Conservation (phyloP, 1,140 invertebrate genomes). For the Lerema accius region DNA sequence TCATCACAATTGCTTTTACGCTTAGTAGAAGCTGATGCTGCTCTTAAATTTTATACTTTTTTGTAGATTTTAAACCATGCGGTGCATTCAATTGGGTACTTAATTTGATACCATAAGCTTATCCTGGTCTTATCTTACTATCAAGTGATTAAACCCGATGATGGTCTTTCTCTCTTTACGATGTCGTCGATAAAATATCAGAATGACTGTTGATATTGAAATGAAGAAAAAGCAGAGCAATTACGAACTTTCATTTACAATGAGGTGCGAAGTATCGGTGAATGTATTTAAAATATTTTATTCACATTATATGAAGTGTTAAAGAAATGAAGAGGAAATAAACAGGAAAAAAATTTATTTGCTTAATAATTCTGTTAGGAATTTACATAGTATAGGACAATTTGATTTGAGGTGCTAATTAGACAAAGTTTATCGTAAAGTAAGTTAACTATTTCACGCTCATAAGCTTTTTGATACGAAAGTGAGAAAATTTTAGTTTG, state of each 20-base stretch:
- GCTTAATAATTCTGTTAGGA: neutral
- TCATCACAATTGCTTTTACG: no score
- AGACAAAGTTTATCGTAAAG: neutral
- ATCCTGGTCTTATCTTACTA: constrained; percentile 19
- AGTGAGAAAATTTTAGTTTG: neutral
- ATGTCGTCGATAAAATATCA: constrained; percentile 26
- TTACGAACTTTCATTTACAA: constrained; percentile 31
- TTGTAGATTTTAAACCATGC: neutral
- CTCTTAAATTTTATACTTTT: neutral
- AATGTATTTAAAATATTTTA: constrained; percentile 13
- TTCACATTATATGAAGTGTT: constrained; percentile 3
- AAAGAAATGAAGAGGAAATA: constrained; percentile 9
- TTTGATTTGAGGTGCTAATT: constrained; percentile 14
- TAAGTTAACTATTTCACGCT: neutral
- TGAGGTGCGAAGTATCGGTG: constrained; percentile 24
- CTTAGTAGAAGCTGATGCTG: no score
- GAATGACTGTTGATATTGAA: constrained; percentile 29
- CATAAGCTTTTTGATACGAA: neutral
- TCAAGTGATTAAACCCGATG: constrained; percentile 26
- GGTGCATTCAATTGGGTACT: no score
- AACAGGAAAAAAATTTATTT: neutral
- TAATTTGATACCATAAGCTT: no score
- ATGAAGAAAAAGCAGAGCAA: constrained; percentile 33
- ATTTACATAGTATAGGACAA: neutral
- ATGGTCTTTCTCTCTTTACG: constrained; percentile 29